These are phyloP conservation scores for Noturus placidus DNA, from an alignment of 2,113 vertebrate genomes.

Conservation along the genomic window DNA sequence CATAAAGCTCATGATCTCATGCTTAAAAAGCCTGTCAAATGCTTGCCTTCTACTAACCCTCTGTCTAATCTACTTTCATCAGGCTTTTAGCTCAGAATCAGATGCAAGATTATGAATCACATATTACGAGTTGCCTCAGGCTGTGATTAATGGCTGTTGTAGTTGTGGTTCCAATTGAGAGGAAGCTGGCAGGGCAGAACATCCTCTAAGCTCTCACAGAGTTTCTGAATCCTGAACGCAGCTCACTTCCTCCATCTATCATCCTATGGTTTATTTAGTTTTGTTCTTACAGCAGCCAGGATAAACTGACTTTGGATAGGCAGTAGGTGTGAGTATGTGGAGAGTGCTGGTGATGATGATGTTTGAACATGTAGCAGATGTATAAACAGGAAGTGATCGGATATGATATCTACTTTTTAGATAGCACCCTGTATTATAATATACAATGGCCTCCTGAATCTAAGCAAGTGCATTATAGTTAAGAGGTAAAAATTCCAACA, in stretches of 20 bases:
- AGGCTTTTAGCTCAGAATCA: background rate
- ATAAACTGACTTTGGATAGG: slow-evolving; percentile 33
- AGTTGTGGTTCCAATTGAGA: slow-evolving; percentile 40
- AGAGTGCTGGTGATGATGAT: background rate
- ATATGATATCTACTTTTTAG: background rate
- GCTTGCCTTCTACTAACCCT: background rate
- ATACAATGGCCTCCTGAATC: background rate
- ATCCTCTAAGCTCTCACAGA: slow-evolving; percentile 37
- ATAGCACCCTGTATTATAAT: background rate
- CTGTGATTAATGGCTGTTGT: slow-evolving; percentile 43
- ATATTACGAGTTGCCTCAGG: slow-evolving; percentile 1
- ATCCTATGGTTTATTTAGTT: slow-evolving; percentile 41
- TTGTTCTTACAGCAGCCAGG: slow-evolving; percentile 24
- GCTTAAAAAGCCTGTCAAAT: background rate
- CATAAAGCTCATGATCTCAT: background rate
- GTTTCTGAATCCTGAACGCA: slow-evolving; percentile 19
- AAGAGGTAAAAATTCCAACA: background rate
- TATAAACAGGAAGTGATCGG: background rate
- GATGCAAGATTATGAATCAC: background rate
- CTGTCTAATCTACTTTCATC: slow-evolving; percentile 7
- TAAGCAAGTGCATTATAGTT: background rate
- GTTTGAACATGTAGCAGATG: background rate
- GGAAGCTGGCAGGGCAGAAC: slow-evolving; percentile 30
- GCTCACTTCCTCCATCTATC: slow-evolving; percentile 40
- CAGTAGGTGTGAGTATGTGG: background rate